Evolutionary conservation across 2,113 vertebrate species (phyloP).

Genomic region (Nycticryphes semicollaris): DNA sequence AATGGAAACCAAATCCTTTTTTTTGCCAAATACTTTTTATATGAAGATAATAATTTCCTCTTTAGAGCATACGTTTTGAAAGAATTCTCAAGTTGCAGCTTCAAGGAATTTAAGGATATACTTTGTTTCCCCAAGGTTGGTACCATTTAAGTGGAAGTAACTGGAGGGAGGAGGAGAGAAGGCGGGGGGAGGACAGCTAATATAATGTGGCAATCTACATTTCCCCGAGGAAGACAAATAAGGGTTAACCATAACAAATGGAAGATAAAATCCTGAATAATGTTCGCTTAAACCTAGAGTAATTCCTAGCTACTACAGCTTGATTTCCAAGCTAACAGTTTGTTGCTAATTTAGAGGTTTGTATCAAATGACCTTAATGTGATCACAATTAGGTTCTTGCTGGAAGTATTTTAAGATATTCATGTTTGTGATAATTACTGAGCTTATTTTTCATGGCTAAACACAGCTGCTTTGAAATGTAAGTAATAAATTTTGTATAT

Average conservation of each 20-base stretch:
- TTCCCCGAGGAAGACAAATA: background rate
- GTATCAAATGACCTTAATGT: conserved; percentile 29
- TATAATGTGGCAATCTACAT: background rate
- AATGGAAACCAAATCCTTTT: background rate
- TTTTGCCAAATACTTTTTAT: background rate
- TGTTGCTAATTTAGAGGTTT: conserved; percentile 51
- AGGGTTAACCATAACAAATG: conserved; percentile 25
- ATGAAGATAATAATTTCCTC: background rate
- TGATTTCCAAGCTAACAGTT: conserved; percentile 48
- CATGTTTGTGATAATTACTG: conserved; percentile 32
- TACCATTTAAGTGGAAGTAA: background rate
- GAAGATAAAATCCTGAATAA: background rate
- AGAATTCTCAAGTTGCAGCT: background rate
- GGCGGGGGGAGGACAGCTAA: background rate
- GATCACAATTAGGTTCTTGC: conserved; percentile 18
- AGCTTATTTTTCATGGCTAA: conserved; percentile 50
- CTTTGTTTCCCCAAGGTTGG: background rate
- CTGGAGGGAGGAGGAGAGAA: background rate
- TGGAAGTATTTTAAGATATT: conserved; percentile 46
- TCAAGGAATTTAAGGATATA: background rate
- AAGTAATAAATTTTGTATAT: background rate
- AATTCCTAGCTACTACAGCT: conserved; percentile 27
- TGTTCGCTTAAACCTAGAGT: conserved; percentile 8
- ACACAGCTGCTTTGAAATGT: conserved; percentile 37
- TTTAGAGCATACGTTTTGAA: background rate